These are phyloP conservation scores for Sorex maritimensis DNA, from an alignment of 2,797 vertebrate species.

Conservation along the genomic window DNA sequence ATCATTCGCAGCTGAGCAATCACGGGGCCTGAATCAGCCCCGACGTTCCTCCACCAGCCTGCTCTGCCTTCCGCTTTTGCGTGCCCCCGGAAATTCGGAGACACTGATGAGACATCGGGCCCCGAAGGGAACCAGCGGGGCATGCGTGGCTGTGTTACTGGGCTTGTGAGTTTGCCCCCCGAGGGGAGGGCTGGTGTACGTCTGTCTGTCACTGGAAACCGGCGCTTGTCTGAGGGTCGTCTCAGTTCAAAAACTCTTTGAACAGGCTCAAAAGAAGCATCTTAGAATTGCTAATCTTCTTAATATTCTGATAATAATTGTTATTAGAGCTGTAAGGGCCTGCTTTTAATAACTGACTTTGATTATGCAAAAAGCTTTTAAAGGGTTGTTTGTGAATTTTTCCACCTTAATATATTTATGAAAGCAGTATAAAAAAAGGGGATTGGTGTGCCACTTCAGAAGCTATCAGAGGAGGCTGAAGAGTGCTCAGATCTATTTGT, in stretches of 20 bases:
- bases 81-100: no score
- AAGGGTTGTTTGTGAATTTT: slow-evolving; percentile 21
- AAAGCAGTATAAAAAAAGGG: slow-evolving; percentile 8
- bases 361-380: slow-evolving; percentile 55
- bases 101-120: no score
- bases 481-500: rapidly evolving
- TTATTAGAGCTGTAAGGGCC: neutral
- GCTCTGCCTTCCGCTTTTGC: no score
- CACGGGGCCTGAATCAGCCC: no score
- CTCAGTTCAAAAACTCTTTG: neutral
- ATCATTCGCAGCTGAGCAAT: no score
- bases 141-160: no score
- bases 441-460: slow-evolving; percentile 3
- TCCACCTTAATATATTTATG: neutral
- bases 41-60: no score
- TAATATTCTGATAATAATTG: slow-evolving; percentile 40
- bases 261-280: slow-evolving; percentile 12
- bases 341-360: slow-evolving; percentile 17
- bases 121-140: no score
- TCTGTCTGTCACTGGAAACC: neutral
- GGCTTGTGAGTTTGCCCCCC: no score
- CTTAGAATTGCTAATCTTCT: neutral
- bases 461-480: slow-evolving; percentile 1
- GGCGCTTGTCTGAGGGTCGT: neutral
- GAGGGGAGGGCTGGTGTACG: neutral